These are phyloP conservation scores for Crotalus viridis DNA, from an alignment of 2,113 vertebrate genomes.

Conservation along the genomic window DNA sequence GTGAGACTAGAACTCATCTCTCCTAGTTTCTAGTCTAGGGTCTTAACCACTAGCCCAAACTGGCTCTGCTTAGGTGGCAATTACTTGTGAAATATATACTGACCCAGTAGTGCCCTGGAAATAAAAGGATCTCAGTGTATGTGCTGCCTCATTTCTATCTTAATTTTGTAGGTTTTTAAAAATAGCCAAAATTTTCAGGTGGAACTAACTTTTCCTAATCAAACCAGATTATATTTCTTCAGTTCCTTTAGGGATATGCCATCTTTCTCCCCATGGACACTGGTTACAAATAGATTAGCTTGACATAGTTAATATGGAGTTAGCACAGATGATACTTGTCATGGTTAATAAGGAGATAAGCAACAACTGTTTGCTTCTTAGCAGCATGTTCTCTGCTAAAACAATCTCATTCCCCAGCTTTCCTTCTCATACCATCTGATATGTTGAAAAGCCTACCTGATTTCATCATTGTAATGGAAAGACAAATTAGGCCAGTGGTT, in stretches of 20 bases:
- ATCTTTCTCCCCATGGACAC: background rate
- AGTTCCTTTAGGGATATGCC: background rate
- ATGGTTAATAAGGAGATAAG: background rate
- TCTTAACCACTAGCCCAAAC: background rate
- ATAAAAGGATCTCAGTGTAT: background rate
- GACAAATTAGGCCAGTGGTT: background rate
- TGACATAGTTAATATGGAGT: background rate
- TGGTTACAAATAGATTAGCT: background rate
- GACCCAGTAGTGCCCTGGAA: background rate
- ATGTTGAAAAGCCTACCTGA: background rate
- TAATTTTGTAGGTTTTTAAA: background rate
- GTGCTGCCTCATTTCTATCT: background rate
- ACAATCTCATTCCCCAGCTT: background rate
- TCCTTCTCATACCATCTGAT: background rate
- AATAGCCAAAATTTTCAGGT: background rate
- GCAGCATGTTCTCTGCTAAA: background rate
- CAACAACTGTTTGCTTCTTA: background rate
- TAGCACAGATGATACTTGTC: background rate
- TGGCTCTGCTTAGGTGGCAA: background rate
- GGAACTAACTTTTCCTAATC: background rate
- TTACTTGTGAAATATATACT: background rate
- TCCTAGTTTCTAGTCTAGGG: background rate
- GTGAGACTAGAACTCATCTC: background rate
- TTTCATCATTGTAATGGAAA: background rate
- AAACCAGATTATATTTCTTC: background rate